A percentile compares a stretch with the other conserved stretches of the same genome.
Evolutionary conservation across 2,113 vertebrate species (phyloP).

Genomic region (Gobius niger): DNA sequence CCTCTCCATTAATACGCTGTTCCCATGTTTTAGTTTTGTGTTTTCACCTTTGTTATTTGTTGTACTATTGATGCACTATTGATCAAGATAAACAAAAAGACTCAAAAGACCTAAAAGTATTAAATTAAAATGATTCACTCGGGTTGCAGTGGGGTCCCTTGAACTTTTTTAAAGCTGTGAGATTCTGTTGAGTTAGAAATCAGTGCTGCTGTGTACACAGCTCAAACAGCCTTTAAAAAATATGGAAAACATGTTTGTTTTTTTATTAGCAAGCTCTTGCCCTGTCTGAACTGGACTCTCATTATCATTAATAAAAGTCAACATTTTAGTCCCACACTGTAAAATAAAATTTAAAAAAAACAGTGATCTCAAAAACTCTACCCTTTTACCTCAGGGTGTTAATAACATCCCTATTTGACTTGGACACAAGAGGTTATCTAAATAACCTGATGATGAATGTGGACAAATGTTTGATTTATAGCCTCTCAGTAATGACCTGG

Average conservation of each 20-base stretch:
- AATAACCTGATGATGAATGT: constrained; percentile 57
- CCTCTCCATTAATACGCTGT: no score
- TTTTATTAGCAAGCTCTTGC: constrained; percentile 46
- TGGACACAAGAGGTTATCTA: constrained; percentile 50
- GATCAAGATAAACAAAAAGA: constrained; percentile 64
- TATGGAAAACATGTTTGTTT: background rate
- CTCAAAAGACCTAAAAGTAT: constrained; percentile 45
- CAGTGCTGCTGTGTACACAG: no score
- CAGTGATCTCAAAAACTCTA: constrained; percentile 15
- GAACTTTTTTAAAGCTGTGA: background rate
- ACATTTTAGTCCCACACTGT: constrained; percentile 46
- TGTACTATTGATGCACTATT: constrained; percentile 59
- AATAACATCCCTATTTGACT: constrained; percentile 51
- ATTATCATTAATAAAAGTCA: constrained; percentile 27
- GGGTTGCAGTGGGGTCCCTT: background rate
- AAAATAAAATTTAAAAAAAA: constrained; percentile 21
- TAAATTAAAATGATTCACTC: constrained; percentile 3
- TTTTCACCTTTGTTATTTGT: no score
- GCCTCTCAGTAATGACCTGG: constrained; percentile 56
- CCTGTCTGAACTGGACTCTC: constrained; percentile 32
- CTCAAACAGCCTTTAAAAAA: background rate
- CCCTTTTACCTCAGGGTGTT: constrained; percentile 48
- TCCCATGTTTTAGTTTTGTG: no score
- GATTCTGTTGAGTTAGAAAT: background rate
- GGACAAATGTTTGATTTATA: constrained; percentile 61